Conservation (phyloP, 2,888 invertebrate species). For the Cheilosia urbana region DNA sequence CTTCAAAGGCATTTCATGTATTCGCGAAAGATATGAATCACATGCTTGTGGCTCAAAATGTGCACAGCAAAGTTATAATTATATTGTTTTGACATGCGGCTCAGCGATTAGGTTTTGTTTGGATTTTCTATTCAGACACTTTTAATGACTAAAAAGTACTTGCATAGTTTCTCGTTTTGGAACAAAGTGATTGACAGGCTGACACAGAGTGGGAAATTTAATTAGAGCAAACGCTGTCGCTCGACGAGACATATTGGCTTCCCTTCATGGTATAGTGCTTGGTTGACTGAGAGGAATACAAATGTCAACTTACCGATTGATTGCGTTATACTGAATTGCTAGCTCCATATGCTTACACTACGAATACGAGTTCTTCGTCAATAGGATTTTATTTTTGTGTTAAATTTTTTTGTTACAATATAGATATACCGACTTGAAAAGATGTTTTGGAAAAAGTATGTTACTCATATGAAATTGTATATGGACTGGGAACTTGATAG, state of each 20-base stretch:
- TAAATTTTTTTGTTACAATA: no score
- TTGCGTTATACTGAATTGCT: background rate
- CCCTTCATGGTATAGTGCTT: background rate
- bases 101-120: background rate
- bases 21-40: background rate
- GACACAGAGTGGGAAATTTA: constrained; percentile 5
- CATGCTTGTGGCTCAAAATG: no score
- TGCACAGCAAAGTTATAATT: no score
- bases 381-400: no score
- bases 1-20: constrained; percentile 1
- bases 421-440: no score
- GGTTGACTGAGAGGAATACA: background rate
- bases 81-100: no score
- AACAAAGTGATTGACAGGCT: constrained; percentile 5
- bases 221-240: background rate
- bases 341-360: no score
- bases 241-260: background rate
- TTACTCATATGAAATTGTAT: no score
- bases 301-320: background rate
- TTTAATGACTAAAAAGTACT: background rate
- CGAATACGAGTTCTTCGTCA: no score
- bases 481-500: no score
- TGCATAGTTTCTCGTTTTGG: background rate
- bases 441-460: no score
- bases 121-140: background rate